Evolutionary conservation across 2,888 invertebrate genomes (phyloP), one percentile per base, ranked within the genome.

Genomic region (Schizotus pectinicornis): DNA sequence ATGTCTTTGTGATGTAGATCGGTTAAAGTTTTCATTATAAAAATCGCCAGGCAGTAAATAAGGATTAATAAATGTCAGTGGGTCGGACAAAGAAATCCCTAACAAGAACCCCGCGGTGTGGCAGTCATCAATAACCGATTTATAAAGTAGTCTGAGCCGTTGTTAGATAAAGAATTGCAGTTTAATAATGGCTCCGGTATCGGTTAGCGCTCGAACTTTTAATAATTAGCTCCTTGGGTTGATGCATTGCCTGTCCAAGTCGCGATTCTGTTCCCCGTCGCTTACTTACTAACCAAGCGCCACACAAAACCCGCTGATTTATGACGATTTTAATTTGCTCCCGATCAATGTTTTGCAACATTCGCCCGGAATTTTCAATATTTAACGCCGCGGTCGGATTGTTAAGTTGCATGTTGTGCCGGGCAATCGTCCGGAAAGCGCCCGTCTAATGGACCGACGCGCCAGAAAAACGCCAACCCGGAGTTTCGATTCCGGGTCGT

Each of bases 351-450:
- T 47, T 58, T 48, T 42, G 47, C 34, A 43, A 49, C 49, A 56
- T 42, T 36, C 34, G 37, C 43, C 49, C 32, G 43, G 55, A 56
- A 49, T 56, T 55, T 55, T 48, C 34, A 43, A 64, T 62, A 65
- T 65, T 67, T 65, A 65, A 64, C 64, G 62, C 68, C 22, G 59
- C 60, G 57, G 62, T 62, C 60, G 63, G 61, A 66, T 67, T 67
- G 63, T 60, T 58, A 41, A 56, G 63, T 63, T 62, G 62, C 64
- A 66, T 63, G 63, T 67, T 67, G 59, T 56, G 38, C 45, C 57
- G 51, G 43, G 63, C 64, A 66, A 67, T 68, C 67, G 66, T 62
- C 61, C 63, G 65, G 59, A 56, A 61, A 58, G 55, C 62, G 37
- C 57, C 51, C 36, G 46, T 43, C 51, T 62, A 62, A 62, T 63